Conservation (phyloP, 2,797 vertebrate genomes). For the Eulemur coronatus region DNA sequence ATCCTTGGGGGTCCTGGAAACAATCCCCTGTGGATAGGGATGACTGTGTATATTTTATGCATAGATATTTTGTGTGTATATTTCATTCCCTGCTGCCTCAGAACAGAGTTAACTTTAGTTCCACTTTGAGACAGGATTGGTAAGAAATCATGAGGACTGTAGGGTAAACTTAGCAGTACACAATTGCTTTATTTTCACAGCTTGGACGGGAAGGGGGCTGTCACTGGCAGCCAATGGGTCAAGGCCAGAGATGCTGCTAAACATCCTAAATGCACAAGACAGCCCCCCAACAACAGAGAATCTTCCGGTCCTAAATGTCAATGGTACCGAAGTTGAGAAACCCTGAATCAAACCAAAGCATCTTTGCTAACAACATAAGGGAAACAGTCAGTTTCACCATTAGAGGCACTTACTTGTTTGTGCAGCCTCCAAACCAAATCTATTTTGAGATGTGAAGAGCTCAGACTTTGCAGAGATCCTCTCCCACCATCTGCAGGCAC, state of each 20-base stretch:
- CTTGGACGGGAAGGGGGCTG: neutral
- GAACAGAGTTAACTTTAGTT: constrained; percentile 23
- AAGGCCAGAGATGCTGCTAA: neutral
- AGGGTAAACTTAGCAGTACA: constrained; percentile 59
- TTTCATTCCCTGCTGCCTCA: constrained; percentile 41
- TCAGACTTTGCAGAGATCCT: constrained; percentile 52
- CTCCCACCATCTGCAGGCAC: constrained; percentile 23
- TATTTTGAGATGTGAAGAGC: constrained; percentile 53
- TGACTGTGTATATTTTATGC: neutral
- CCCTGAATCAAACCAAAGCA: neutral
- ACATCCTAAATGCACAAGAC: neutral
- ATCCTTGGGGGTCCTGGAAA: neutral
- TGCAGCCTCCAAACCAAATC: constrained; percentile 66
- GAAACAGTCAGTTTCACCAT: constrained; percentile 44
- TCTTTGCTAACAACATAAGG: constrained; percentile 50
- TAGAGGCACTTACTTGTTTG: constrained; percentile 67
- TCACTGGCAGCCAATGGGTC: neutral
- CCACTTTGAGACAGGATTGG: constrained; percentile 47
- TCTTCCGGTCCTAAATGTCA: neutral
- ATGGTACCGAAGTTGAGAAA: neutral
- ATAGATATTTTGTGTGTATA: neutral
- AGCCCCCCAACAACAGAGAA: neutral
- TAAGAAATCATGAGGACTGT: constrained; percentile 47
- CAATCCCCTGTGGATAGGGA: neutral
- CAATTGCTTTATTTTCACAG: neutral